Percentiles rank a stretch among this genome's conserved stretches.
Conservation (phyloP, 2,113 vertebrate species). For the Lophochroa leadbeateri region DNA sequence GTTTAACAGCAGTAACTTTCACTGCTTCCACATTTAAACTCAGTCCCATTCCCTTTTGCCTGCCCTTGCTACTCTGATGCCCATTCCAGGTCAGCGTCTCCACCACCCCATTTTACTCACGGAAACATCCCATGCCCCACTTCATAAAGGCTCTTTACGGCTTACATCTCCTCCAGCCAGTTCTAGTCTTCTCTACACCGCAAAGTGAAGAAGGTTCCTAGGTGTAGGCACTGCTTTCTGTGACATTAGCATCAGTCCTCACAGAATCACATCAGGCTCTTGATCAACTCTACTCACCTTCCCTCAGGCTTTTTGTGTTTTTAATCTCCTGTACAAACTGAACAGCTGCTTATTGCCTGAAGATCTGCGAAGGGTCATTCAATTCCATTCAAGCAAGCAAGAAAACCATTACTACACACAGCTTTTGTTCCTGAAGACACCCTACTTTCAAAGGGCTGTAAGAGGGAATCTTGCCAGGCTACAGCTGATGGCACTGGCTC, state of each 20-base stretch:
- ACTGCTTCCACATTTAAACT: neutral
- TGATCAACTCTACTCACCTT: neutral
- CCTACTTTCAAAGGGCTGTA: neutral
- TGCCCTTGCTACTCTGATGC: neutral
- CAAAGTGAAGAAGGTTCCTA: neutral
- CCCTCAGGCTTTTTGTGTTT: neutral
- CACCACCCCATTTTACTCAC: neutral
- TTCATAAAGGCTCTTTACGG: neutral
- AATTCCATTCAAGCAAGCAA: neutral
- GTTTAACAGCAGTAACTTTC: neutral
- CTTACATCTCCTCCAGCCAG: neutral
- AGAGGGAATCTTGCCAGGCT: neutral
- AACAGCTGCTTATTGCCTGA: neutral
- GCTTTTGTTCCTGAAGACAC: neutral
- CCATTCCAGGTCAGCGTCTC: neutral
- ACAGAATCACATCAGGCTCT: accelerated
- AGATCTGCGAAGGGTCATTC: neutral
- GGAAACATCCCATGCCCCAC: neutral
- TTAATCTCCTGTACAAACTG: neutral
- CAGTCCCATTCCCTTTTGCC: too few species aligned
- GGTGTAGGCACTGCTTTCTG: neutral
- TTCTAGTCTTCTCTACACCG: accelerated
- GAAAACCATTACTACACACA: neutral
- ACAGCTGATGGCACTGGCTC: neutral
- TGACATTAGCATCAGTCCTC: neutral